phyloP scores from a whole-genome alignment of 1,140 invertebrate genomes.

The Archivesica marissinica region DNA sequence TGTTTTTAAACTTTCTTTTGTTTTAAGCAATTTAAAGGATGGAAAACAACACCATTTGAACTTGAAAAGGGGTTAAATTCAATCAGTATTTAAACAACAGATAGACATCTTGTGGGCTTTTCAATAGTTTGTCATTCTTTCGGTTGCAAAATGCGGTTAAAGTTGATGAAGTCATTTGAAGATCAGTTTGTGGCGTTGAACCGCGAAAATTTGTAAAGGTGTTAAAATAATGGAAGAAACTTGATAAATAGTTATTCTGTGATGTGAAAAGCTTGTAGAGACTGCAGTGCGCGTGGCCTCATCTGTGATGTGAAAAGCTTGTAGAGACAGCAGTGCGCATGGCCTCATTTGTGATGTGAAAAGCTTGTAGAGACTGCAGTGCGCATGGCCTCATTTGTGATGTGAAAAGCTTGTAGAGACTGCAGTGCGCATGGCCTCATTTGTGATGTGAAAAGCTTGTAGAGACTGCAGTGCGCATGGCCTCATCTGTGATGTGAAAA shows the following conservation, averaged over 20 bases:
- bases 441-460: background rate
- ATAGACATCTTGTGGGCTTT: conserved; percentile 1
- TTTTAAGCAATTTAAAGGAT: conserved; percentile 10
- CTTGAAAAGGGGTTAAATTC: conserved; percentile 25
- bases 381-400: background rate
- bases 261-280: background rate
- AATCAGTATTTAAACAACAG: conserved; percentile 7
- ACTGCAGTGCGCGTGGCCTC: background rate
- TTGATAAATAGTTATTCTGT: background rate
- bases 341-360: background rate
- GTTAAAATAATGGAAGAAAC: conserved; percentile 2
- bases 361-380: background rate
- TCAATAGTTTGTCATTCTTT: background rate
- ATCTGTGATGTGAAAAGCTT: background rate
- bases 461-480: background rate
- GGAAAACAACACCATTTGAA: conserved; percentile 7
- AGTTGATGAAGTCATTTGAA: conserved; percentile 9
- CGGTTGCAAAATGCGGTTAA: background rate
- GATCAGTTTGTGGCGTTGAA: background rate
- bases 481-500: no score
- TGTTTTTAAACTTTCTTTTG: background rate
- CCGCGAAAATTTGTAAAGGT: conserved; percentile 1
- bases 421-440: background rate
- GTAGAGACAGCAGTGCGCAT: background rate
- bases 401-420: background rate